A percentile compares a stretch with the other conserved stretches of the same genome.
Evolutionary conservation across 37 sponge, comb jelly and placozoan species (phyloP).

Genomic region (Amphimedon queenslandica): DNA sequence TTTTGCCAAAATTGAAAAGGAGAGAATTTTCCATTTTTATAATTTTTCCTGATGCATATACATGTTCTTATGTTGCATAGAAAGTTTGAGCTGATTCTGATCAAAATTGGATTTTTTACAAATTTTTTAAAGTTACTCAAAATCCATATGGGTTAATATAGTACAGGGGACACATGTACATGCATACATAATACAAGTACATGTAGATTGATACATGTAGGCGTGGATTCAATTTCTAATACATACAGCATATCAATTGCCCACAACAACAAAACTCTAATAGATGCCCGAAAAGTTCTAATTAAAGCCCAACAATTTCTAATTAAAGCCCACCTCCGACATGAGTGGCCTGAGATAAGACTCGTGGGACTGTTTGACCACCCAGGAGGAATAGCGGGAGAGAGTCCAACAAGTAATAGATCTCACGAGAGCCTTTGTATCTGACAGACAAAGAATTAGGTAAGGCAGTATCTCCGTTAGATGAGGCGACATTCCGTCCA

Average conservation of each 20-base stretch:
- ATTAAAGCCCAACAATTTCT: not conserved
- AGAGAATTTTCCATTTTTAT: too few relatives aligned
- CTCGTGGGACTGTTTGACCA: constrained; percentile 86
- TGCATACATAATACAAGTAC: too few relatives aligned
- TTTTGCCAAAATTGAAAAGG: too few relatives aligned
- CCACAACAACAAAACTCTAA: not conserved
- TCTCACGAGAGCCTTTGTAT: constrained; percentile 81
- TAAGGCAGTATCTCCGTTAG: constrained; percentile 89
- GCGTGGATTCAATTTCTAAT: not conserved
- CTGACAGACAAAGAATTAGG: constrained; percentile 76
- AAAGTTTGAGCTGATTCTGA: too few relatives aligned
- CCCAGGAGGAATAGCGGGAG: constrained; percentile 94
- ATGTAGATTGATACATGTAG: not conserved
- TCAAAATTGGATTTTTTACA: too few relatives aligned
- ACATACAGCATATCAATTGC: not conserved
- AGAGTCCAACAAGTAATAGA: constrained; percentile 99
- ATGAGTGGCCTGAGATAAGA: constrained; percentile 77
- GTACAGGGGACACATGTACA: too few relatives aligned
- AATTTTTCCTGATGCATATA: too few relatives aligned
- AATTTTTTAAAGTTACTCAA: too few relatives aligned
- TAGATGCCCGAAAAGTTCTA: not conserved
- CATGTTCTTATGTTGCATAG: too few relatives aligned
- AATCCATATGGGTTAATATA: too few relatives aligned
- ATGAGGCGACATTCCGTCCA: constrained; percentile 87
- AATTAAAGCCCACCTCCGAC: constrained; percentile 62